These are phyloP conservation scores for Tethya wilhelma DNA, from an alignment of 37 sponge, comb jelly and placozoan species.

Conservation along the genomic window DNA sequence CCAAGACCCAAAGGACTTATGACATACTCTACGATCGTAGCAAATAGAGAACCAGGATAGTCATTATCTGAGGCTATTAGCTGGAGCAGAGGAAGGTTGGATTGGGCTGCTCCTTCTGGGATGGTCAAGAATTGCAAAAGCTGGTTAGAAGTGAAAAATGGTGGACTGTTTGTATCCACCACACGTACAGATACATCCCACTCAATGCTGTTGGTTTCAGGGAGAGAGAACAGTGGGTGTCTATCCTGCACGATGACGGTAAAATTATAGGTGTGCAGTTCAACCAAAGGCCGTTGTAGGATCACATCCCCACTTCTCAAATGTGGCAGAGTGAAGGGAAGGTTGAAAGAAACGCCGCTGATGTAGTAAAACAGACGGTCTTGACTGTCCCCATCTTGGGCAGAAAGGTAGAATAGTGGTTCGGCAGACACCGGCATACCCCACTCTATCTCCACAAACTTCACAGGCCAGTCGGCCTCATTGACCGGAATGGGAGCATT, in stretches of 20 bases:
- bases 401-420: constrained; percentile 39
- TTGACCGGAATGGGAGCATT: constrained; percentile 41
- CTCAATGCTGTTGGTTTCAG: constrained; percentile 32
- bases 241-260: constrained; percentile 51
- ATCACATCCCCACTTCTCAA: constrained; percentile 44
- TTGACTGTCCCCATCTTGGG: constrained; percentile 47
- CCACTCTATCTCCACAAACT: constrained; percentile 57
- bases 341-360: neutral
- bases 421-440: constrained; percentile 39
- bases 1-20: neutral
- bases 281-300: constrained; percentile 23
- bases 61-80: constrained; percentile 51
- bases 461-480: constrained; percentile 51
- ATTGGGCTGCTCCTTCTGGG: neutral
- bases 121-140: constrained; percentile 10
- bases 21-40: constrained; percentile 33
- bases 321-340: constrained; percentile 54
- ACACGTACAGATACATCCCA: constrained; percentile 46
- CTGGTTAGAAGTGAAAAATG: constrained; percentile 40
- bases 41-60: constrained; percentile 39
- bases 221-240: constrained; percentile 24
- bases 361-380: constrained; percentile 28
- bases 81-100: constrained; percentile 11
- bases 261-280: constrained; percentile 35
- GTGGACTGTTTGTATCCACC: constrained; percentile 62